Base-by-base conservation (phyloP, 2,797 vertebrate genomes). In the Semotilus atromaculatus region DNA sequence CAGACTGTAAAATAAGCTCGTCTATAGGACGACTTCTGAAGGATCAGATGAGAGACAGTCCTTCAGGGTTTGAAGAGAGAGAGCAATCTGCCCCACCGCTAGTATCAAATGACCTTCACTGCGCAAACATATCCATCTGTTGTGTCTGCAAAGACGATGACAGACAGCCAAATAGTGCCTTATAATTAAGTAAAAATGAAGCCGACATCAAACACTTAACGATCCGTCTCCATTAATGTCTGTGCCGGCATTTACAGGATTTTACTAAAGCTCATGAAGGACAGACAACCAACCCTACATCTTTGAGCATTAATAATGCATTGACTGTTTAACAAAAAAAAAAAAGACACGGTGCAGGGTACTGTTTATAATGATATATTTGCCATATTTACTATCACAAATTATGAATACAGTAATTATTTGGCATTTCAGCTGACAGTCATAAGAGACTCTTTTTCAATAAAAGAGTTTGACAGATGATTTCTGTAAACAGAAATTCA, bases 51-150 rank as follows among this genome's bases (percentile, higher is more conserved):
- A 58, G 73, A 83, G 81, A 83, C 60, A 43, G 70, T 86, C 62
- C 86, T 86, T 80, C 51, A 80, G 82, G 77, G 60, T 75, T 86
- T 75, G 34, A 74, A 53, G 66, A 48, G 58, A 45, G 85, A 80
- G 18, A 68, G 71, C 77, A 84, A 75, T 86, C 81, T 82, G 75
- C 51, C 73, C 80, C 81, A 83, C 58, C 48, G 5, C 36, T 60
- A 74, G 34, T 77, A 76, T 84, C 75, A 84, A 84, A 84, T 84
- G 83, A 84, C 83, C 83, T 79, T 84, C 83, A 79, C 75, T 60
- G 38, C 4, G 29, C 38, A 84, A 60, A 84, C 83, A 67, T 76
- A 75, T 75, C 73, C 73, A 81, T 75, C 71, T 81, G 84, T 81
- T 86, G 71, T 76, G 73, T 76, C 71, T 40, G 66, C 21, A 70